Percentiles rank a stretch among this genome's conserved stretches.
Evolutionary conservation across 1,140 invertebrate species (phyloP).

Genomic region (Rhynchophorus ferrugineus): DNA sequence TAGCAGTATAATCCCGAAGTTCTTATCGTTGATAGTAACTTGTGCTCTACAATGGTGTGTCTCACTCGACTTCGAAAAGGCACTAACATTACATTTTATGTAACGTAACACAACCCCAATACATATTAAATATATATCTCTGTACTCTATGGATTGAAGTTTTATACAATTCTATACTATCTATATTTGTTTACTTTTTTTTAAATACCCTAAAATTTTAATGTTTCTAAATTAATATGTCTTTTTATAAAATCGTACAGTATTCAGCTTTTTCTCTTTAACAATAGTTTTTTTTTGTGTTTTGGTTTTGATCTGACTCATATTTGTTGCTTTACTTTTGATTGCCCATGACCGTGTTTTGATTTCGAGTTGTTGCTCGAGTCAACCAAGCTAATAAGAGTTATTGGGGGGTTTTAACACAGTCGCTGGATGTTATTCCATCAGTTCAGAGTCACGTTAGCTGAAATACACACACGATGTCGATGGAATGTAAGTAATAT

Average conservation of each 20-base stretch:
- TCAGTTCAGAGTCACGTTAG: neutral
- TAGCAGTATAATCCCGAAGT: conserved; percentile 6
- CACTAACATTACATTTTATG: conserved; percentile 39
- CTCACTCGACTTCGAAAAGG: conserved; percentile 43
- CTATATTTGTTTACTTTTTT: conserved; percentile 31
- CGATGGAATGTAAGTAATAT: neutral
- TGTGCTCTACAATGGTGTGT: conserved; percentile 31
- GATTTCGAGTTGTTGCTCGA: conserved; percentile 20
- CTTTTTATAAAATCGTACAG: conserved; percentile 22
- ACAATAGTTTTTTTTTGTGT: too few relatives aligned
- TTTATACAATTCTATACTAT: conserved; percentile 36
- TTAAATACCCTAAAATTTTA: conserved; percentile 24
- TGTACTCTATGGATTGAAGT: conserved; percentile 39
- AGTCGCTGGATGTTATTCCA: too few relatives aligned
- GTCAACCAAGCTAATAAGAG: conserved; percentile 9
- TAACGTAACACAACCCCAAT: conserved; percentile 42
- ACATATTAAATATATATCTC: conserved; percentile 41
- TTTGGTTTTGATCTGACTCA: conserved; percentile 30
- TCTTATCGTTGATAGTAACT: conserved; percentile 13
- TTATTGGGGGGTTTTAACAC: too few relatives aligned
- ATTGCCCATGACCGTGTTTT: conserved; percentile 34
- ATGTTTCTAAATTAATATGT: conserved; percentile 24
- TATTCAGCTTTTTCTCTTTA: conserved; percentile 13
- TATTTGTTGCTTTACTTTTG: conserved; percentile 28
- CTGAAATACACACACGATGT: neutral